phyloP scores from a whole-genome alignment of 2,797 vertebrate genomes.

The Rhabdomys pumilio region DNA sequence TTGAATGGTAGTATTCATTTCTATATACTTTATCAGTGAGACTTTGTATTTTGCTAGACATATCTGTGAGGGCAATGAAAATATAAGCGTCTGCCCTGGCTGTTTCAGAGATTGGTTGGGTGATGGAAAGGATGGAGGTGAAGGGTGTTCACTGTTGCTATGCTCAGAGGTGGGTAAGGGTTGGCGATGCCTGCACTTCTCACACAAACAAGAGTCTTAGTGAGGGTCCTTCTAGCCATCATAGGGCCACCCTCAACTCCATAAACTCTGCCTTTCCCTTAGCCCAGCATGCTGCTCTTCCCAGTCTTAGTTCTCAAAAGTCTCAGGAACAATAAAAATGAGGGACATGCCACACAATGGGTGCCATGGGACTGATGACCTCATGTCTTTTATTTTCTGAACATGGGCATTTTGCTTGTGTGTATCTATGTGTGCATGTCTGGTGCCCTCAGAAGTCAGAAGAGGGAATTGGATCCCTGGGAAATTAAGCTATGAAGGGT shows the following conservation, averaged over 20 bases:
- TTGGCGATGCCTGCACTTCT: neutral
- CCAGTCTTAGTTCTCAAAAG: neutral
- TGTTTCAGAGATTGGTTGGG: neutral
- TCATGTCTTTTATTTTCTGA: neutral
- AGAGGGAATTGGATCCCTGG: neutral
- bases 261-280: neutral
- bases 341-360: neutral
- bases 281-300: neutral
- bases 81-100: neutral
- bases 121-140: neutral
- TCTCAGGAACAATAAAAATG: neutral
- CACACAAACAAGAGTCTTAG: neutral
- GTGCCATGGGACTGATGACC: neutral
- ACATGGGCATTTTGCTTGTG: neutral
- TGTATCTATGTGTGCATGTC: too few species aligned
- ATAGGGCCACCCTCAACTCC: neutral
- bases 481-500: neutral
- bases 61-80: neutral
- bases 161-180: neutral
- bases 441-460: neutral
- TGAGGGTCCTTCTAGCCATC: neutral
- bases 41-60: constrained; percentile 1
- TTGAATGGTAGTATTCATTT: neutral
- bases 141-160: neutral
- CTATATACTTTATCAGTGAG: neutral